Base-by-base conservation (phyloP, 37 sponge, comb jelly and placozoan species). In the Diacarnus erythraeanus region DNA sequence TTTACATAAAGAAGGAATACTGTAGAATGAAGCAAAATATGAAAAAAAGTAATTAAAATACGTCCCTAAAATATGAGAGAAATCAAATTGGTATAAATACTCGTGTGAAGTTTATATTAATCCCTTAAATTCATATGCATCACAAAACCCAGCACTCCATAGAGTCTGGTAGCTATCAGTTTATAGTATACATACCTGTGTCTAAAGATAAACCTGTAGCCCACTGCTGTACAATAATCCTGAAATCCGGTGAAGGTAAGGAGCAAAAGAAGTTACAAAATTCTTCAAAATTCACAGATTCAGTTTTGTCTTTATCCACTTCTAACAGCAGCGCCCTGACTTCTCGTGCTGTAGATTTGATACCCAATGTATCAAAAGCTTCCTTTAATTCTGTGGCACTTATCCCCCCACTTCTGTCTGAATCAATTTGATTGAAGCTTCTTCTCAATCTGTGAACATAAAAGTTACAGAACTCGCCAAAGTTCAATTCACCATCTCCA, bases 221-320 rank as follows among this genome's bases (percentile, higher is more conserved):
- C 92, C 92, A 92, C 54, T 80, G 73, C 76, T 84, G 58, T 10
- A 88, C 44, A 37, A 92, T 57, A 22, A 72, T 23, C 25, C 77
- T 60, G 26, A 87, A 39, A n/a, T 61, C 38, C 5, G 92, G 88
- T n/a, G 83, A 78, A 0, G 92, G 92, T 15, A 87, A 56, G 27
- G 72, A 59, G 30, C 71, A 80, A 34, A 92, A 92, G 77, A 77
- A 92, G 40, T 76, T 64, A 58, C 85, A 82, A 73, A 92, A 92
- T 61, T 92, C 92, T 27, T 38, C 40, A 26, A 92, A 92, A 74
- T 83, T 57, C 15, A 92, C 82, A 1, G 54, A 25, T 38, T 58
- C 85, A 75, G 63, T 79, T 2, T 64, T 59, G 37, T 87, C 88
- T 39, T 40, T 74, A 75, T 92, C 88, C 40, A 87, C 92, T 36